These are phyloP conservation scores for Pocota personata DNA, from an alignment of 2,888 invertebrate genomes.

Conservation along the genomic window DNA sequence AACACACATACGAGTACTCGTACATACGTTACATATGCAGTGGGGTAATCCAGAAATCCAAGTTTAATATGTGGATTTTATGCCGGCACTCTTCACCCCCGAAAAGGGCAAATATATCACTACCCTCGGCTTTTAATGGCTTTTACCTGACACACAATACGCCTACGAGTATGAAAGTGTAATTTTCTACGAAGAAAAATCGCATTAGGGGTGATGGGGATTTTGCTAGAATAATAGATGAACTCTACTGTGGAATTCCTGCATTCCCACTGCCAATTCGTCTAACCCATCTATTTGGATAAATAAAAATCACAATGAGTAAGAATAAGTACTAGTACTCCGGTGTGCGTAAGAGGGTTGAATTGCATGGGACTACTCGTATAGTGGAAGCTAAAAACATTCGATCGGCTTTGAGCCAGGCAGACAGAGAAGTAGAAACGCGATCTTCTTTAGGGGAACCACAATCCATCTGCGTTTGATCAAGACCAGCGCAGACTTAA, in stretches of 20 bases:
- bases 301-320: constrained; percentile 59
- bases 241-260: constrained; percentile 42
- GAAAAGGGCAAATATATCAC: constrained; percentile 50
- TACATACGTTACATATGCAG: background rate
- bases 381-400: constrained; percentile 34
- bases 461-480: too few relatives aligned
- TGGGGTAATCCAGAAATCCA: constrained; percentile 45
- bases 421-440: too few relatives aligned
- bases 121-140: constrained; percentile 64
- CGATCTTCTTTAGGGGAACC: too few relatives aligned
- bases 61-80: constrained; percentile 52
- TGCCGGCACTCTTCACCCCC: constrained; percentile 1
- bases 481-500: too few relatives aligned
- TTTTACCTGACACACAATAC: constrained; percentile 67
- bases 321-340: constrained; percentile 49
- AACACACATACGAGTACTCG: background rate
- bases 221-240: constrained; percentile 61
- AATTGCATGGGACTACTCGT: background rate
- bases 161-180: constrained; percentile 71
- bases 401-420: background rate
- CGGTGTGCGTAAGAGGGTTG: constrained; percentile 47
- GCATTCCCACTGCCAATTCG: constrained; percentile 26
- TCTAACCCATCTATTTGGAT: constrained; percentile 46
- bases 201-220: constrained; percentile 46
- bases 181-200: constrained; percentile 66